Evolutionary conservation across 2,888 invertebrate species (phyloP).

Genomic region (Drosophila suboccidentalis): DNA sequence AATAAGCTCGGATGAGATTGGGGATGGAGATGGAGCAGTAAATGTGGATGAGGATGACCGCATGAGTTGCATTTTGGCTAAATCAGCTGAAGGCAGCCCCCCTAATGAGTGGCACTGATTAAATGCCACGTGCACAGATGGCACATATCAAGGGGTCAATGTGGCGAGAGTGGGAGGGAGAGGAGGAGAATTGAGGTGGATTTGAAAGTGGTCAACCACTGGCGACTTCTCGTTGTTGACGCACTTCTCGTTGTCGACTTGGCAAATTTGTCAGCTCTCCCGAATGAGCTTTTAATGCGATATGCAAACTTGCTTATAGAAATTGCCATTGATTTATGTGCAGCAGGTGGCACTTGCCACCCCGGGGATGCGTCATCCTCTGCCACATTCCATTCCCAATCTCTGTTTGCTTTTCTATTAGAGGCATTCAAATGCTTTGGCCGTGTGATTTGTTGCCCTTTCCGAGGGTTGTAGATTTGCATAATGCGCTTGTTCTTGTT

Average conservation of each 20-base stretch:
- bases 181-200: background rate
- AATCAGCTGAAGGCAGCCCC: conserved; percentile 48
- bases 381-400: conserved; percentile 15
- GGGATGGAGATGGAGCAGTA: background rate
- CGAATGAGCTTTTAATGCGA: conserved; percentile 54
- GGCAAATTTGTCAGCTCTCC: conserved; percentile 42
- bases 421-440: conserved; percentile 43
- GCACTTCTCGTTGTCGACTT: conserved; percentile 23
- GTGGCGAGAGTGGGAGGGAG: background rate
- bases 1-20: conserved; percentile 18
- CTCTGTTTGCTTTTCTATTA: conserved; percentile 76
- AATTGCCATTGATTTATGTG: conserved; percentile 58
- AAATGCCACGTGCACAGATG: conserved; percentile 67
- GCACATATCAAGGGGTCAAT: conserved; percentile 6
- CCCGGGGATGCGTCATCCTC: background rate
- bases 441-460: conserved; percentile 34
- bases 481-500: conserved; percentile 65
- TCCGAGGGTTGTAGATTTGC: conserved; percentile 66
- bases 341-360: conserved; percentile 61
- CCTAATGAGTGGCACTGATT: conserved; percentile 66
- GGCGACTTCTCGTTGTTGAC: conserved; percentile 17
- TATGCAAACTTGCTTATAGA: conserved; percentile 52
- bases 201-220: conserved; percentile 63
- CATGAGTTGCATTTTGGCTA: conserved; percentile 74
- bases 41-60: conserved; percentile 40